Base-by-base conservation (phyloP, 2,113 vertebrate species). In the Actenoides hombroni region DNA sequence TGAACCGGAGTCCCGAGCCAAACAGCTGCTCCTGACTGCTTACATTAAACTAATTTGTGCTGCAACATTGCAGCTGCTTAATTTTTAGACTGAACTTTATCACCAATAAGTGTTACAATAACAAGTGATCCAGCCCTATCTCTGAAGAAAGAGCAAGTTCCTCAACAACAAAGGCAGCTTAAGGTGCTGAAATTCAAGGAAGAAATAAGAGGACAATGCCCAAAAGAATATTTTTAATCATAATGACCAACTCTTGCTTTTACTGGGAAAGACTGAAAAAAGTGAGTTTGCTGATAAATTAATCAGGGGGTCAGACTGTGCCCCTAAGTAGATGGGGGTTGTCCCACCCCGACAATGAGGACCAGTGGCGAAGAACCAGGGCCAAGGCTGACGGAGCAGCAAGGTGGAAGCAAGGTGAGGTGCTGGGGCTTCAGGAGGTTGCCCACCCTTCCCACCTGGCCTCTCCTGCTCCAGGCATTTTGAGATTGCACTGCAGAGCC, bases 31-130 rank as follows among this genome's bases (percentile, higher is more conserved):
- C 98, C 98, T 97, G 98, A 98, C 98, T 98, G 98, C 98, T 98
- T 98, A 98, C 98, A 98, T 98, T 98, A 98, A 98, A 98, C 98
- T 98, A 97, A 98, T 98, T 98, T 98, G 98, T 98, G 98, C 98
- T 98, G 98, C 98, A 98, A 98, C 98, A 98, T 97, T 98, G 98
- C 98, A 98, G 98, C 98, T 98, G 98, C 98, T 98, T 98, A 98
- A 98, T 98, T 98, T 98, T 98, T 96, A 97, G 96, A 94, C 97
- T 98, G 98, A 98, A 98, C 98, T 98, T 98, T 98, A 98, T 98
- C 98, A 97, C 98, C 97, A 96, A 97, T 98, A 98, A 98, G 98
- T 98, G 98, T 98, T 98, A 98, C 97, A 98, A 98, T 98, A 98
- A 98, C 97, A 98, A 98, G 97, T 94, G 95, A 98, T 98, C 96